Conservation (phyloP, 2,113 vertebrate species). For the Poeciliopsis prolifica region DNA sequence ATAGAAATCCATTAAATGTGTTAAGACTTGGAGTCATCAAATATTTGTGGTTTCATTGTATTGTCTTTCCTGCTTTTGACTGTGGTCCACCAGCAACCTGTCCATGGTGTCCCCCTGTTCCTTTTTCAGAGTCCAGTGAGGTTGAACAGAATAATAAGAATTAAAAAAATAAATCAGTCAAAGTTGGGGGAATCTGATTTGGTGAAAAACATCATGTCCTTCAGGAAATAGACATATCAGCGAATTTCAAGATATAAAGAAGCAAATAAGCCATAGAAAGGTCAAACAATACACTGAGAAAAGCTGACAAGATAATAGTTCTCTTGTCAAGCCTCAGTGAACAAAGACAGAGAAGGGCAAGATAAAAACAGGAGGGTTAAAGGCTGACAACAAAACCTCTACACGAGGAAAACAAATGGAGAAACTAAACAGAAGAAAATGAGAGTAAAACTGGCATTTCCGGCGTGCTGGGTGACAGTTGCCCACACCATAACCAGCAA, state of each 20-base stretch:
- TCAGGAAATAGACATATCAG: conserved; percentile 22
- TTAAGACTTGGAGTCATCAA: background rate
- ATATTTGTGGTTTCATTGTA: background rate
- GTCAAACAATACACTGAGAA: conserved; percentile 25
- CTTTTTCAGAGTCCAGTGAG: background rate
- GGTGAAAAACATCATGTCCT: conserved; percentile 8
- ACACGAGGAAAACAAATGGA: conserved; percentile 4
- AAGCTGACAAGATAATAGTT: conserved; percentile 25
- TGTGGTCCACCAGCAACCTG: background rate
- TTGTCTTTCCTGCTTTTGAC: background rate
- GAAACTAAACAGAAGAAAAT: conserved; percentile 8
- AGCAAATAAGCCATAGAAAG: conserved; percentile 20
- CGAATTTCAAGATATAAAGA: conserved; percentile 19
- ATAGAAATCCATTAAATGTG: conserved; percentile 20
- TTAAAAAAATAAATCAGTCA: background rate
- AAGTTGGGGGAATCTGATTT: conserved; percentile 24
- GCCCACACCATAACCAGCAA: conserved; percentile 24
- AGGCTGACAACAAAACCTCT: conserved; percentile 28
- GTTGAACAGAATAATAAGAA: background rate
- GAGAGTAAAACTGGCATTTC: background rate
- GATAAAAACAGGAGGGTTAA: conserved; percentile 5
- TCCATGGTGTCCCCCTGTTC: background rate
- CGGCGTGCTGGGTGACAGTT: conserved; percentile 10
- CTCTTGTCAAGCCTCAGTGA: conserved; percentile 33
- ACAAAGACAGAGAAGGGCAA: conserved; percentile 17